phyloP scores from a whole-genome alignment of 2,888 invertebrate genomes.

The Anticlea derivata region DNA sequence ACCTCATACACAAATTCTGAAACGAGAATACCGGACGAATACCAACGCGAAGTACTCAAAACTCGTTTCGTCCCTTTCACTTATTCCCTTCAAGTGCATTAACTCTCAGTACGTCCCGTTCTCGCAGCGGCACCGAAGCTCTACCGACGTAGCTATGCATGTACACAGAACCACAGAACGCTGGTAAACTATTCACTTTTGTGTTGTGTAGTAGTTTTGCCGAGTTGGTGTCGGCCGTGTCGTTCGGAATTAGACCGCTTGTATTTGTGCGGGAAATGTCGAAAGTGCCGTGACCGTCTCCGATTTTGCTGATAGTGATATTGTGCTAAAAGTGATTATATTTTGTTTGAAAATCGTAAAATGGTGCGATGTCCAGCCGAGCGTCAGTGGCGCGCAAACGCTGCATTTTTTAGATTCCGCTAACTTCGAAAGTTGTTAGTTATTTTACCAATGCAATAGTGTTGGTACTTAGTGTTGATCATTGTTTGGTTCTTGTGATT shows the following conservation, averaged over 20 bases:
- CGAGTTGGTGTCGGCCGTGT: constrained; percentile 67
- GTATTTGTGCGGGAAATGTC: constrained; percentile 55
- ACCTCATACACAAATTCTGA: constrained; percentile 67
- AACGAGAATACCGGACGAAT: constrained; percentile 80
- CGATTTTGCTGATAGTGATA: constrained; percentile 38
- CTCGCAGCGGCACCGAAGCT: constrained; percentile 34
- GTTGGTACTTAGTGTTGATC: constrained; percentile 44
- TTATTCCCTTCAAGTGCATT: constrained; percentile 23
- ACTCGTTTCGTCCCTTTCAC: constrained; percentile 53
- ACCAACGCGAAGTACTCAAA: constrained; percentile 47
- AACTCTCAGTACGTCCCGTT: constrained; percentile 46
- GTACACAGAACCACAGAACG: constrained; percentile 47
- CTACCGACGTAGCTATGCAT: constrained; percentile 53
- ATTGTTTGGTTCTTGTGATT: constrained; percentile 34
- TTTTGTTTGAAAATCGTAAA: constrained; percentile 46
- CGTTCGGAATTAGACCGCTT: constrained; percentile 59
- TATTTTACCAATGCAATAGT: constrained; percentile 46
- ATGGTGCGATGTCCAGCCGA: constrained; percentile 46
- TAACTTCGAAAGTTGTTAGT: constrained; percentile 64
- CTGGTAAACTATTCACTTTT: constrained; percentile 68
- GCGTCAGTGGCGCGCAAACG: constrained; percentile 57
- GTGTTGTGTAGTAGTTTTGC: constrained; percentile 66
- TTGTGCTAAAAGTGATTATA: constrained; percentile 39
- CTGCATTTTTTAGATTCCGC: constrained; percentile 55
- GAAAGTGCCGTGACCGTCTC: constrained; percentile 51